Evolutionary conservation across 2,888 invertebrate genomes (phyloP), one percentile per base, ranked within the genome.

Genomic region (Ligdia adustata): DNA sequence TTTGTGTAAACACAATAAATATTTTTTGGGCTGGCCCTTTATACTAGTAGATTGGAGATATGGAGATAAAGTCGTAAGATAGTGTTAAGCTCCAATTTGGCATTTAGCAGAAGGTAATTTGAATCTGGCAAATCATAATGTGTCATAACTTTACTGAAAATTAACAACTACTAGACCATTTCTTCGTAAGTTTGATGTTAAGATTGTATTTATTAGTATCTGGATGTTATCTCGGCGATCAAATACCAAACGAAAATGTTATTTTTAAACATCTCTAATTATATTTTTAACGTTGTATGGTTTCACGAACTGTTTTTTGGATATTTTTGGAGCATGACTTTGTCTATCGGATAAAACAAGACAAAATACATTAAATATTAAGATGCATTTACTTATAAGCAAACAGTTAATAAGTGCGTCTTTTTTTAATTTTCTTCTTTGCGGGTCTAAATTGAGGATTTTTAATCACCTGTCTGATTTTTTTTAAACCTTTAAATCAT

Each of bases 1-100:
- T 88, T 89, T 86, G 82, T 83, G 79, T 86, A 89, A 89, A 90
- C 87, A 89, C 86, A 89, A 90, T 89, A 82, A 86, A 84, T 85
- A 79, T 77, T 84, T 86, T 87, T 87, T 85, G 73, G 69, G 52
- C 31, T 49, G 42, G 63, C 69, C 62, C 73, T 75, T 84, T 82
- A 80, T 41, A 27, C 49, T 66, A n/a, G 51, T 44, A 79, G 83
- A 84, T 85, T 43, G 29, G 14, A 63, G 57, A 64, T 60, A 60
- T 55, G 38, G 42, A 57, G 60, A 63, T 64, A 61, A 57, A 55
- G 51, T 57, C 43, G 39, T 32, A n/a, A 41, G 57, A 63, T 57
- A 63, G 33, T 46, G 18, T 37, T 32, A 16, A 47, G 32, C 48
- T 49, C 18, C 14, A 33, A 50, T 49, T 52, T 54, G 45, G 44